Evolutionary conservation across 2,888 invertebrate species (phyloP).

Genomic region (Apamea crenata): DNA sequence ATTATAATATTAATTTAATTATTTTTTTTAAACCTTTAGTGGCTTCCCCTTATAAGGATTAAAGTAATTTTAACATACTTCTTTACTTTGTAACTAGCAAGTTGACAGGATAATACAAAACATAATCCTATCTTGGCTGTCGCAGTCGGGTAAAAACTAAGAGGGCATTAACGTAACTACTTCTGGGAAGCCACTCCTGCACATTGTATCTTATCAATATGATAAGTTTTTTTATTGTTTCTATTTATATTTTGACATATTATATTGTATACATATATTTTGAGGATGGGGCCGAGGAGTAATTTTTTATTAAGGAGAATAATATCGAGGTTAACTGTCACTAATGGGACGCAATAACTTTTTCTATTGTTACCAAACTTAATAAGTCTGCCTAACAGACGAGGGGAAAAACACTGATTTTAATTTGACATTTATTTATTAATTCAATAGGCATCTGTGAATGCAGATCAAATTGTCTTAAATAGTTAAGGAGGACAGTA

Average conservation of each 20-base stretch:
- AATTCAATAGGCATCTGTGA: background rate
- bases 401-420: background rate
- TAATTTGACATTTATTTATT: background rate
- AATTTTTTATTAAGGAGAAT: background rate
- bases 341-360: too few relatives aligned
- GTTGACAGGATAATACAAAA: background rate
- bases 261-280: background rate
- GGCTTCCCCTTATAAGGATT: too few relatives aligned
- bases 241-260: slow-evolving; percentile 42
- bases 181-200: slow-evolving; percentile 50
- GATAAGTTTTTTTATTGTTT: slow-evolving; percentile 34
- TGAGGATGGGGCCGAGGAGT: background rate
- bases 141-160: background rate
- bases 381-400: background rate
- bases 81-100: background rate
- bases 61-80: background rate
- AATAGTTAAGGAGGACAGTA: too few relatives aligned
- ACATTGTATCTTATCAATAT: slow-evolving; percentile 39
- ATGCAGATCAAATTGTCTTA: background rate
- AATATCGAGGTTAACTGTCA: background rate
- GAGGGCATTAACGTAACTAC: slow-evolving; percentile 28
- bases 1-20: background rate
- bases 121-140: background rate
- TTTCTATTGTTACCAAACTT: background rate
- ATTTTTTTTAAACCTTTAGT: too few relatives aligned